These are phyloP conservation scores for Procambarus virginalis DNA, from an alignment of 1,140 invertebrate species.

Conservation along the genomic window DNA sequence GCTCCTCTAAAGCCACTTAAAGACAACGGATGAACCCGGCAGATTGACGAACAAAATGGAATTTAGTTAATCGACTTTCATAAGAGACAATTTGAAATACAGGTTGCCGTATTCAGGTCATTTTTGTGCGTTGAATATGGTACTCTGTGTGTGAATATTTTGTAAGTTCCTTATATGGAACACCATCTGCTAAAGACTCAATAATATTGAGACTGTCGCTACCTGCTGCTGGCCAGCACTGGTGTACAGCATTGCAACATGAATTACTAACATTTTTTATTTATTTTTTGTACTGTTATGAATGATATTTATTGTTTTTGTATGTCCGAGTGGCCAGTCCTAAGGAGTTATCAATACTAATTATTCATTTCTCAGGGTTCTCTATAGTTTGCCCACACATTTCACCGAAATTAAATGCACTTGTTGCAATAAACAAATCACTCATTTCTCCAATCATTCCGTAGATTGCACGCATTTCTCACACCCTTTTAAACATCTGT, in stretches of 20 bases:
- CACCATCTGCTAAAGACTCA: slow-evolving; percentile 3
- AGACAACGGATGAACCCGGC: slow-evolving; percentile 19
- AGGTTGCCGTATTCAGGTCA: slow-evolving; percentile 13
- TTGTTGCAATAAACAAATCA: neutral
- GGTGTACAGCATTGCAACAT: slow-evolving; percentile 15
- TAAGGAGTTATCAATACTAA: slow-evolving; percentile 5
- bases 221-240: slow-evolving; percentile 39
- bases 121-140: neutral
- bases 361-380: slow-evolving; percentile 26
- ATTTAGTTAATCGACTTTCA: slow-evolving; percentile 4
- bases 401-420: neutral
- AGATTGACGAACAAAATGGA: slow-evolving; percentile 17
- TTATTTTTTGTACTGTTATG: slow-evolving; percentile 38
- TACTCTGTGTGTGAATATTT: slow-evolving; percentile 10
- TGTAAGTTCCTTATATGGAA: neutral
- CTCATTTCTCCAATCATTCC: neutral
- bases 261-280: slow-evolving; percentile 11
- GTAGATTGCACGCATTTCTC: neutral
- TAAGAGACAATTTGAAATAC: slow-evolving; percentile 13
- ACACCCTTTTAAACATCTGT: neutral
- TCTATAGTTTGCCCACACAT: neutral
- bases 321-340: slow-evolving; percentile 51
- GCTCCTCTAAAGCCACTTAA: slow-evolving; percentile 10
- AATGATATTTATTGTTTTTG: slow-evolving; percentile 50
- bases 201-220: neutral